Evolutionary conservation across 2,797 vertebrate genomes (phyloP), one percentile per base, ranked within the genome.

Genomic region (Caiman crocodilus): DNA sequence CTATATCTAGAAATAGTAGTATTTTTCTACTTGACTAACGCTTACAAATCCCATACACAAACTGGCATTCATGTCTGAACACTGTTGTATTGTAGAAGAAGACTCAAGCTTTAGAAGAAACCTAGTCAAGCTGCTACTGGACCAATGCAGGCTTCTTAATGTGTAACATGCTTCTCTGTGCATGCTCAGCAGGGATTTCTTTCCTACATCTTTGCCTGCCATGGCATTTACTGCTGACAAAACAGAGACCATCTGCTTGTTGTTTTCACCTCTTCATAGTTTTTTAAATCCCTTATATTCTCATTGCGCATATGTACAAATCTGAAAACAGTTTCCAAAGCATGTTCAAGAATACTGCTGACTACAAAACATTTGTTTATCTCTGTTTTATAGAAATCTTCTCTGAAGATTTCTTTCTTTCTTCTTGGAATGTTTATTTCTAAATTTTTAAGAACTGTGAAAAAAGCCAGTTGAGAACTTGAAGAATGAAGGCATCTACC

Each of bases 261-360:
- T 0, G 1, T 83, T 85, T 65, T 87, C 63, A 75, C 84, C 85
- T 76, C 26, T 42, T 55, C 74, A 82, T 23, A 67, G 67, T 32
- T 90, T 89, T 89, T 82, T 7, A 95, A 93, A 92, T 85, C 81
- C 75, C 73, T 93, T 3, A 0, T 59, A 60, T 96, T 91, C 93
- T 89, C 90, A 61, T 21, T 61, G 60, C 87, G 5, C 69, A 23
- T 63, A 63, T 77, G 23, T 23, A 61, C 23, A 90, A 93, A 87
- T 79, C 60, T 90, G 55, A 55, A 91, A 61, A 5, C 42, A 7
- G 3, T 93, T 94, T 95, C 58, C 79, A 95, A 85, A 4, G 3
- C 28, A 23, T 83, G 61, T 67, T 83, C 81, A 69, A 71, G 79
- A 93, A 89, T 87, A 16, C 63, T 63, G 15, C 59, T 82, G n/a